Evolutionary conservation across 2,113 vertebrate species (phyloP), one percentile per base, ranked within the genome.

Genomic region (Crypturellus undulatus): DNA sequence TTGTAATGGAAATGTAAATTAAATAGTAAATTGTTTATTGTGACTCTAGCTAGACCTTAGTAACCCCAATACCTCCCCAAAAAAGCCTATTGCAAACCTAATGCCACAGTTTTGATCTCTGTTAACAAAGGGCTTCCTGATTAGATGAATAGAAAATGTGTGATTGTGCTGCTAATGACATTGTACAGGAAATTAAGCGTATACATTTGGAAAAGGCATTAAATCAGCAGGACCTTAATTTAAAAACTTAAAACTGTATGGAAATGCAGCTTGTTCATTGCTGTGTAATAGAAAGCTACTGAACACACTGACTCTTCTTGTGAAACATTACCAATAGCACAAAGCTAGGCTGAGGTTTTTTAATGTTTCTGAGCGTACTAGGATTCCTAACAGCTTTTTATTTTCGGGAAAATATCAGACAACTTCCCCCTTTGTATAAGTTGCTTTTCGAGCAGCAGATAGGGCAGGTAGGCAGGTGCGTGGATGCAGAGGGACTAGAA

Each of bases 211-310:
- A 97, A 96, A 95, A 97, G 96, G 98, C 97, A 98, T 98, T 98
- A 98, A 98, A 98, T 98, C 98, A 98, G 98, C 98, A 98, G 98
- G 98, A 98, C 97, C 96, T 98, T 98, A 98, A 98, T 98, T 98
- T 98, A 98, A 98, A 98, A 98, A 97, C 97, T 97, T 97, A 97
- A 98, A 98, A 98, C 97, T 98, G 96, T 98, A 98, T 98, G 98
- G 98, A 98, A 98, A 98, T 98, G 95, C 97, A 96, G 97, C 96
- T 97, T 97, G 97, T 94, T 98, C 97, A 95, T 96, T 96, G 97
- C 97, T 97, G 96, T 97, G 97, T 97, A 98, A 98, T 97, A 97
- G 96, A 97, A 97, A 97, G 95, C 96, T 95, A 70, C 95, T 75
- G 83, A 97, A 96, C 95, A 94, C 77, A 92, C 95, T 51, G 93